Percentiles rank a stretch among this genome's conserved stretches.
Conservation (phyloP, 1,140 invertebrate genomes). For the Cardiocondyla obscurior region DNA sequence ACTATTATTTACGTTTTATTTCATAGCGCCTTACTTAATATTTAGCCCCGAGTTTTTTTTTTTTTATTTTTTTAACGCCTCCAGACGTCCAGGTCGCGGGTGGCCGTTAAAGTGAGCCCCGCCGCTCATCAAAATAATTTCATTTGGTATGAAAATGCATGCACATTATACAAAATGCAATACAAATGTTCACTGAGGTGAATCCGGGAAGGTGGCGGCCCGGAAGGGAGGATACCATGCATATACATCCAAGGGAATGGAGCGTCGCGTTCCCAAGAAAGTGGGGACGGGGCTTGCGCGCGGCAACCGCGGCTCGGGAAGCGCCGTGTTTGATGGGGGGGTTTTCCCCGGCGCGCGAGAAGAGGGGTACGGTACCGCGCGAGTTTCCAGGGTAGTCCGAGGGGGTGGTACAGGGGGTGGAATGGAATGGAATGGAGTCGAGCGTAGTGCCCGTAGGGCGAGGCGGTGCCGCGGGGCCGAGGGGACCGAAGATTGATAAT, state of each 20-base stretch:
- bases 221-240: slow-evolving; percentile 68
- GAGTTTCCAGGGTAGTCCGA: slow-evolving; percentile 68
- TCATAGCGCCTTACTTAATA: no score
- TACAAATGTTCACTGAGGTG: slow-evolving; percentile 74
- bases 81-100: neutral
- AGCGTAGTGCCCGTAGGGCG: slow-evolving; percentile 73
- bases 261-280: slow-evolving; percentile 71
- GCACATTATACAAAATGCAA: slow-evolving; percentile 81
- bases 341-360: slow-evolving; percentile 53
- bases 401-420: slow-evolving; percentile 75
- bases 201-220: slow-evolving; percentile 59
- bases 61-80: neutral
- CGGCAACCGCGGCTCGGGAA: slow-evolving; percentile 73
- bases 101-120: neutral
- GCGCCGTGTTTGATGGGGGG: slow-evolving; percentile 78
- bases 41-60: no score
- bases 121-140: slow-evolving; percentile 40
- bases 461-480: slow-evolving; percentile 66
- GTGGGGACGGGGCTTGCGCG: slow-evolving; percentile 79
- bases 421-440: slow-evolving; percentile 81
- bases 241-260: slow-evolving; percentile 76
- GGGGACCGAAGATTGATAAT: slow-evolving; percentile 84
- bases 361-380: slow-evolving; percentile 61
- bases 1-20: neutral
- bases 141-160: slow-evolving; percentile 64